A percentile compares a stretch with the other conserved stretches of the same genome.
phyloP scores from a whole-genome alignment of 2,888 invertebrate genomes.

The Halocaridina rubra region DNA sequence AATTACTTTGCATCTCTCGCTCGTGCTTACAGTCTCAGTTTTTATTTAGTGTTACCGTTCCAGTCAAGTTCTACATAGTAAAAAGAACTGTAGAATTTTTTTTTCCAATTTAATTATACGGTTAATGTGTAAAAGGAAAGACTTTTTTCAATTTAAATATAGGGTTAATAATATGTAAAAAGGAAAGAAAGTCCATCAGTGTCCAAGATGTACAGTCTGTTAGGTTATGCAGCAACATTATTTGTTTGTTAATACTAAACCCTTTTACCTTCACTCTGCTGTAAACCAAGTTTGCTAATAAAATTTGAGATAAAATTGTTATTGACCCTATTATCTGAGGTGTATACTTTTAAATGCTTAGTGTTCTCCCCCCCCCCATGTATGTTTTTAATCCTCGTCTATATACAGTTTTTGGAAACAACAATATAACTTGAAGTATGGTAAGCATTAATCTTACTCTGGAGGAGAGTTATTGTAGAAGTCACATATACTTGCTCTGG shows the following conservation, averaged over 20 bases:
- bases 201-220: conserved; percentile 5
- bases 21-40: neutral
- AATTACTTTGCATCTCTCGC: conserved; percentile 12
- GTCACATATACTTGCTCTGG: neutral
- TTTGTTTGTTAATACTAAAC: conserved; percentile 33
- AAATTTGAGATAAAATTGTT: conserved; percentile 10
- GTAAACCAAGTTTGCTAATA: conserved; percentile 40
- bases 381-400: neutral
- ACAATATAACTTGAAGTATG: neutral
- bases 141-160: neutral
- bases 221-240: conserved; percentile 30
- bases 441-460: neutral
- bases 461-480: neutral
- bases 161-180: neutral
- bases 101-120: neutral
- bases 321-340: neutral
- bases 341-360: neutral
- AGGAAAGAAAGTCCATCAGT: neutral
- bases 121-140: neutral
- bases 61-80: neutral
- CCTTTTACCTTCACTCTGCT: conserved; percentile 32
- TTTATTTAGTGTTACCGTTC: neutral
- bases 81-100: neutral
- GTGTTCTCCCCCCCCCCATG: too few species aligned
- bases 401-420: neutral